phyloP scores from a whole-genome alignment of 2,113 vertebrate species.

The Condylura cristata region DNA sequence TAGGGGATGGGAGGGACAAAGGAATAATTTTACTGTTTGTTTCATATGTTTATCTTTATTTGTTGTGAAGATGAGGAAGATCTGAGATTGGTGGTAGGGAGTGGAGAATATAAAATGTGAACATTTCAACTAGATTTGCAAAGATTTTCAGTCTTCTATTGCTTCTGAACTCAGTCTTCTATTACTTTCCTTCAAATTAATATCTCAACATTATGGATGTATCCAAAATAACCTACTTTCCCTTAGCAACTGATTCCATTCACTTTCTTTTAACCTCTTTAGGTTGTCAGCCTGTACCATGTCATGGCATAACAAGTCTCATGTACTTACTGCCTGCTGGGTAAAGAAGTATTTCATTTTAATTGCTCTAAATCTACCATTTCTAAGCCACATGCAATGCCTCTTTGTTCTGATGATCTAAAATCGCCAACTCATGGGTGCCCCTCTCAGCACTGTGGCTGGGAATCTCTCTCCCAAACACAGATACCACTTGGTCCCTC shows the following conservation, averaged over 20 bases:
- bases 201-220: not conserved
- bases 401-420: not conserved
- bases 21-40: not conserved
- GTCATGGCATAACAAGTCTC: not conserved
- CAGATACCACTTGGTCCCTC: not conserved
- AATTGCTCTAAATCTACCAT: conserved; percentile 62
- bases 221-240: conserved; percentile 47
- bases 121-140: not conserved
- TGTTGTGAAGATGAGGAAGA: not conserved
- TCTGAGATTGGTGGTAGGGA: not conserved
- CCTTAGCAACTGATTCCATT: conserved; percentile 44
- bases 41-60: not conserved
- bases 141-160: not conserved
- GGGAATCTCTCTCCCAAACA: rapidly evolving
- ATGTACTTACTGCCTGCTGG: not conserved
- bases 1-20: not conserved
- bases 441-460: not conserved
- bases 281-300: not conserved
- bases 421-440: not conserved
- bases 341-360: conserved; percentile 27
- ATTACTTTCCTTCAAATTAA: conserved; percentile 3
- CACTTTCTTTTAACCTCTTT: conserved; percentile 11
- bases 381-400: not conserved
- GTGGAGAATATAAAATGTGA: not conserved
- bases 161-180: conserved; percentile 9